Percentiles rank a stretch among this genome's conserved stretches.
Conservation (phyloP, 1,140 invertebrate genomes). For the Ips nitidus region DNA sequence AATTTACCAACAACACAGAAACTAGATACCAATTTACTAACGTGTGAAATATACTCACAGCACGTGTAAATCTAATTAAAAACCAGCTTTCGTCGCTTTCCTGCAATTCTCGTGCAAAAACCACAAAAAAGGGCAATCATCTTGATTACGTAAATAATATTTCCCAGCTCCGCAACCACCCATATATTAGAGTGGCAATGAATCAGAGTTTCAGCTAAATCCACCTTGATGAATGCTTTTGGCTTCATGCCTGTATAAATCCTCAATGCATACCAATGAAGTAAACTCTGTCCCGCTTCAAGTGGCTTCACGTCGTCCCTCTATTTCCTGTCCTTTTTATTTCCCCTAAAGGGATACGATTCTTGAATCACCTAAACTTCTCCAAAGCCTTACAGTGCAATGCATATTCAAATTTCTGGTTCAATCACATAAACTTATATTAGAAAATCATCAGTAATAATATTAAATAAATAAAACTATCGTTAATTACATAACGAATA, state of each 20-base stretch:
- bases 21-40: too few species aligned
- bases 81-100: too few species aligned
- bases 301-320: conserved; percentile 38
- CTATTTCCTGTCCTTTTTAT: conserved; percentile 35
- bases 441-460: too few species aligned
- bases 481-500: too few species aligned
- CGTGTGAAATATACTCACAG: too few species aligned
- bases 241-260: conserved; percentile 54
- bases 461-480: too few species aligned
- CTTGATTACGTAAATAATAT: conserved; percentile 48
- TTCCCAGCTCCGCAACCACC: conserved; percentile 47
- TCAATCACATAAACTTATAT: too few species aligned
- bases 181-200: conserved; percentile 53
- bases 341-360: conserved; percentile 10
- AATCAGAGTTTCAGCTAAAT: conserved; percentile 54
- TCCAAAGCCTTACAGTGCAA: not conserved
- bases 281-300: conserved; percentile 47
- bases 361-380: not conserved
- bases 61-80: too few species aligned
- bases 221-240: conserved; percentile 54
- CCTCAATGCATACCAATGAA: conserved; percentile 55
- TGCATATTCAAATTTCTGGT: too few species aligned
- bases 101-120: not conserved
- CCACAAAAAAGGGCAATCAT: conserved; percentile 42
- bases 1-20: too few species aligned